Evolutionary conservation across 1,140 invertebrate genomes (phyloP).

Genomic region (Euwallacea similis): DNA sequence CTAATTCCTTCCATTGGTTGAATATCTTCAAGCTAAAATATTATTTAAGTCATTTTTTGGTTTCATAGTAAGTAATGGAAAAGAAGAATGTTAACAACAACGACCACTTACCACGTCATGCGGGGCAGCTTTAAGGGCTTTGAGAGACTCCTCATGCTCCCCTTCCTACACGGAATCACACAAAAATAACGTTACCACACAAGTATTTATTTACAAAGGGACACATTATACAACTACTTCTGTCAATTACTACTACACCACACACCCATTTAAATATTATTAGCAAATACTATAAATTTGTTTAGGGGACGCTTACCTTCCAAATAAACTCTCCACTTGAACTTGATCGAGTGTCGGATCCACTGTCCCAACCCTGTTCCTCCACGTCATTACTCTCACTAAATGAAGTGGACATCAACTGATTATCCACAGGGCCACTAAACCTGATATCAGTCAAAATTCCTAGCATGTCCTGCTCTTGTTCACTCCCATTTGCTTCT

Average conservation of each 20-base stretch:
- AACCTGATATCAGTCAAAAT: constrained; percentile 52
- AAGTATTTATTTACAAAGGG: constrained; percentile 10
- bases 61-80: background rate
- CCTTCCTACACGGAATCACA: constrained; percentile 50
- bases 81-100: constrained; percentile 16
- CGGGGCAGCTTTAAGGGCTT: constrained; percentile 51
- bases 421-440: constrained; percentile 49
- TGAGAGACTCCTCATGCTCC: constrained; percentile 54
- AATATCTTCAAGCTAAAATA: constrained; percentile 42
- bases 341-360: constrained; percentile 60
- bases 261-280: constrained; percentile 31
- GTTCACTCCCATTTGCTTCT: background rate
- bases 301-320: constrained; percentile 61
- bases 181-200: constrained; percentile 23
- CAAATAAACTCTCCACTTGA: constrained; percentile 77
- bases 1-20: constrained; percentile 45
- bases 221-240: too few relatives aligned
- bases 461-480: constrained; percentile 42
- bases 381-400: constrained; percentile 52
- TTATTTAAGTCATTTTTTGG: background rate
- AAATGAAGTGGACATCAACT: constrained; percentile 53
- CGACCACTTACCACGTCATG: constrained; percentile 49
- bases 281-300: constrained; percentile 6
- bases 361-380: constrained; percentile 62
- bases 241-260: background rate